Evolutionary conservation across 2,888 invertebrate genomes (phyloP), one percentile per base, ranked within the genome.

Genomic region (Yponomeuta cagnagella): DNA sequence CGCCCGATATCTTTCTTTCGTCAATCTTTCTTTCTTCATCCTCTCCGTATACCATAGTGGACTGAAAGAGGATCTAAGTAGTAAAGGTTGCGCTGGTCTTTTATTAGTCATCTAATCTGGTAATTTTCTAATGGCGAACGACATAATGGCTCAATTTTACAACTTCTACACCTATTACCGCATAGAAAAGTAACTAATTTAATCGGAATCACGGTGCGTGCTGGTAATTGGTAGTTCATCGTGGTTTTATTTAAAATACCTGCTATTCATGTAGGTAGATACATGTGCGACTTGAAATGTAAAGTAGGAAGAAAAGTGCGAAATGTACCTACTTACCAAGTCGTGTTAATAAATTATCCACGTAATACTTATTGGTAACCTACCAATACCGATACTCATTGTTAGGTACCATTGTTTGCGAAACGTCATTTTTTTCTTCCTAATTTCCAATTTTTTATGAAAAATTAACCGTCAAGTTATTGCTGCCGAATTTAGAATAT

Each of bases 231-330:
- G 6, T 43, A 23, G n/a, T 43, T 37, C 23, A 23, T 10, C 43
- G 48, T 68, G 43, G 43, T 43, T 68, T 68, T 68, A 58, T 58
- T 58, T 58, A 58, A 58, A 58, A 58, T 58, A 15, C 52, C 52
- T 12, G 52, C 52, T 58, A 58, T 58, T 58, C 43, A 43, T 43
- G 43, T 43, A 43, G 8, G 6, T 43, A 37, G 37, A 6, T 52
- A 58, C 15, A 2, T 15, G 52, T 58, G 52, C 15, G 52, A 58
- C 52, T 58, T 58, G 52, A 58, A 58, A 58, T 58, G 52, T 58
- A 15, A 58, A 58, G 52, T 58, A 58, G 52, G 52, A 58, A 58
- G 52, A 58, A 58, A 58, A 58, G 52, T 58, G 15, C 3, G 52
- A 15, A 58, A 58, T 5, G 12, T 12, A 58, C 3, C 43, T 8